Conservation (phyloP, 2,797 vertebrate genomes). For the Xiphorhynchus erythropygius region DNA sequence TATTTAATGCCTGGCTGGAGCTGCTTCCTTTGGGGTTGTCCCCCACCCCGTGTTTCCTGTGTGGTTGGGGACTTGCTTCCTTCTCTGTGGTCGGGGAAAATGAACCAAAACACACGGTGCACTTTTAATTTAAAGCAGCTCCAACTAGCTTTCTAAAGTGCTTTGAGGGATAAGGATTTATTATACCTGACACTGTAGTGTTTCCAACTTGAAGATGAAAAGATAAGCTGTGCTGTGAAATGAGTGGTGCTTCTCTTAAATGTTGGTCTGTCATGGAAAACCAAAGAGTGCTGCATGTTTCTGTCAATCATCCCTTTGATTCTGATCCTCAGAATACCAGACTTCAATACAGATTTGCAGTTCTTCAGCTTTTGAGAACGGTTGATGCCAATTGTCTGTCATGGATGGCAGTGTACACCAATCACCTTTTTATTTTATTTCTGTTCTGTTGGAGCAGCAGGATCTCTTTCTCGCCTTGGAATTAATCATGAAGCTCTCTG, state of each 20-base stretch:
- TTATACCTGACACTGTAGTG: not conserved
- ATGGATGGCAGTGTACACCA: not conserved
- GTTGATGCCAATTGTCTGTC: not conserved
- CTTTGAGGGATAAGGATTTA: not conserved
- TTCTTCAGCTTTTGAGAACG: not conserved
- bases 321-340: not conserved
- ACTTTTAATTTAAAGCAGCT: not conserved
- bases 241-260: not conserved
- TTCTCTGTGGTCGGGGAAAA: not conserved
- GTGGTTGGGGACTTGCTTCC: not conserved
- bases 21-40: not conserved
- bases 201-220: not conserved
- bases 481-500: not conserved
- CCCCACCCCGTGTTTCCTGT: not conserved
- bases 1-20: not conserved
- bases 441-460: not conserved
- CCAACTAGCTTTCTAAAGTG: not conserved
- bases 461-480: not conserved
- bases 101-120: rapidly evolving
- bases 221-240: not conserved
- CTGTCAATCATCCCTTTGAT: not conserved
- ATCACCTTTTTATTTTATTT: not conserved
- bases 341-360: not conserved
- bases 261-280: not conserved
- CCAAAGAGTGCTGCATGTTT: not conserved